Evolutionary conservation across 2,113 vertebrate genomes (phyloP).

Genomic region (Podarcis raffonei): DNA sequence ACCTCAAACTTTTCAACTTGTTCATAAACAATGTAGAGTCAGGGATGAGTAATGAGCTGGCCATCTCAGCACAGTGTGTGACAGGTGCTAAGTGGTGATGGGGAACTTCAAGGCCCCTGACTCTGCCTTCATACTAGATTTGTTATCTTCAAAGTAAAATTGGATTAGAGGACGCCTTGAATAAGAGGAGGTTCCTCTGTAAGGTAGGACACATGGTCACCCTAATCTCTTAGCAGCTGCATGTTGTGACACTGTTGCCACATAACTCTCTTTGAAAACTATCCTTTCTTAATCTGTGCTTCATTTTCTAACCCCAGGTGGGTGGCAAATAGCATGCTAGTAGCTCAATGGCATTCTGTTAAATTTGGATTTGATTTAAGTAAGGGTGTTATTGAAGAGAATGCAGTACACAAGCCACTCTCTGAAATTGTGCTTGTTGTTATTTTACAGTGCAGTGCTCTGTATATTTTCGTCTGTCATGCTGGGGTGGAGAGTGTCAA

Average conservation of each 20-base stretch:
- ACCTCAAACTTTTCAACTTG: too few relatives aligned
- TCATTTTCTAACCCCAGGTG: background rate
- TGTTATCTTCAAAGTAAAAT: too few relatives aligned
- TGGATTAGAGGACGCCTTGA: too few relatives aligned
- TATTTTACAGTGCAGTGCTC: conserved; percentile 52
- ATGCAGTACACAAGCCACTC: conserved; percentile 43
- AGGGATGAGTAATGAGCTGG: too few relatives aligned
- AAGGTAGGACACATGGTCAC: background rate
- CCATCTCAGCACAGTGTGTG: too few relatives aligned
- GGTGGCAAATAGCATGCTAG: background rate
- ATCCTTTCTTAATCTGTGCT: background rate
- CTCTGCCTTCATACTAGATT: too few relatives aligned
- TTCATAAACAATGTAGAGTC: too few relatives aligned
- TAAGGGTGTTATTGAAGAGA: conserved; percentile 40
- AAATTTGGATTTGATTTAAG: background rate
- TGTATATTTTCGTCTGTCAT: conserved; percentile 54
- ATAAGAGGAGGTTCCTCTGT: too few relatives aligned
- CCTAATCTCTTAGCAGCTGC: background rate
- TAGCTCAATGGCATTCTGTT: background rate
- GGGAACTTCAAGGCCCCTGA: too few relatives aligned
- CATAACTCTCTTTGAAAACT: background rate
- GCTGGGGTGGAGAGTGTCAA: background rate
- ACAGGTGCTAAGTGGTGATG: too few relatives aligned
- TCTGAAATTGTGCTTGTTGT: conserved; percentile 18
- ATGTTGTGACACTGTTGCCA: background rate